Evolutionary conservation across 2,113 vertebrate species (phyloP).

Genomic region (Silurus glanis): DNA sequence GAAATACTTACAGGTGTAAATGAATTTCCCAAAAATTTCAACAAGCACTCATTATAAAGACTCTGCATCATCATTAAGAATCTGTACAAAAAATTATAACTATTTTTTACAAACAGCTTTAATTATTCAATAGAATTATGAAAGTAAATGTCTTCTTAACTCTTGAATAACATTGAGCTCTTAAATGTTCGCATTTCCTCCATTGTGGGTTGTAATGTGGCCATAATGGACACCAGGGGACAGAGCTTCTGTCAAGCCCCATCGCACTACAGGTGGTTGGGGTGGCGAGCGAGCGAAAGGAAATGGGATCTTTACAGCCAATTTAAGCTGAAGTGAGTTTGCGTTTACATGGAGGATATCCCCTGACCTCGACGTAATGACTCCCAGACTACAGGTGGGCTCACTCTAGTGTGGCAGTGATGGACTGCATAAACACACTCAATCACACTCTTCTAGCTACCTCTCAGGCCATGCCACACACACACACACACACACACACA

Average conservation of each 20-base stretch:
- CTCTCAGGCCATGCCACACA: constrained; percentile 12
- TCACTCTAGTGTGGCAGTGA: constrained; percentile 79
- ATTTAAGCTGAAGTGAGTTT: constrained; percentile 99
- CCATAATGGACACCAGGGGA: constrained; percentile 47
- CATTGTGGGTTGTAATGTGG: constrained; percentile 45
- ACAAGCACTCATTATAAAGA: neutral
- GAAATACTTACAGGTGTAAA: neutral
- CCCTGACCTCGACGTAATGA: constrained; percentile 92
- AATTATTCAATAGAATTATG: neutral
- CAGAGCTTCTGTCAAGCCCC: constrained; percentile 60
- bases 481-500: neutral
- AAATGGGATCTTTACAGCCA: constrained; percentile 99
- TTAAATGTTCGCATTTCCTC: constrained; percentile 3
- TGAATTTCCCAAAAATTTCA: neutral
- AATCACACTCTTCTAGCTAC: constrained; percentile 64
- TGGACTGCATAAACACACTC: constrained; percentile 72
- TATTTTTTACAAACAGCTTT: neutral
- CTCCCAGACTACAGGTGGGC: constrained; percentile 97
- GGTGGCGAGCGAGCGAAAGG: constrained; percentile 90
- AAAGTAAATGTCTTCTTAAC: neutral
- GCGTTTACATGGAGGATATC: constrained; percentile 92
- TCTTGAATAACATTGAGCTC: constrained; percentile 9
- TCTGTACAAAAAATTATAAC: neutral
- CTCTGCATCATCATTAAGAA: neutral
- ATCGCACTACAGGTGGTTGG: constrained; percentile 75